Base-by-base conservation (phyloP, 2,797 vertebrate species). In the Sebastes cheni region DNA sequence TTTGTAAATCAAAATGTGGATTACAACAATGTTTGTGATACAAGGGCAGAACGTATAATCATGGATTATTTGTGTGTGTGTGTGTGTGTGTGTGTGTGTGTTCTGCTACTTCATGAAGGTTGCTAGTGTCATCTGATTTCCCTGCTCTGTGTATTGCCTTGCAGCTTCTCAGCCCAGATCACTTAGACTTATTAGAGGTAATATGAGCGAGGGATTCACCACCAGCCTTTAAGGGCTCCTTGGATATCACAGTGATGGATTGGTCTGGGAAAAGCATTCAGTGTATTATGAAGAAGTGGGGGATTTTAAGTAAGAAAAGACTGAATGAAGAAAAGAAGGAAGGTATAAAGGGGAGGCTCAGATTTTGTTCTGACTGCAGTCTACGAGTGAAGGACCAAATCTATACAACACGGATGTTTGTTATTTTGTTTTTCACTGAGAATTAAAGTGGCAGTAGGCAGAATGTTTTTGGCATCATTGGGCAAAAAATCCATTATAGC, bases 141-240 rank as follows among this genome's bases (percentile, higher is more conserved):
- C 62, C 60, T 25, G 27, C 46, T 58, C 64, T 67, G 56, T 54
- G 39, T 29, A 16, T 66, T 59, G 65, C 64, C 67, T 75, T 36
- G 46, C 67, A 29, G 61, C 20, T 74, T 83, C 79, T 65, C 50
- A 27, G 6, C 61, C 54, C 76, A 69, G 56, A 84, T 86, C 32
- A 68, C 56, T 72, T 66, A 27, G 29, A 78, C 61, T 75, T 83
- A 58, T 82, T 67, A 75, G 68, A 68, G 55, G 67, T 79, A 78
- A 82, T 77, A 65, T 62, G 36, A 85, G 66, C 16, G 0, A 69
- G 62, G 71, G 79, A 83, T 81, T 88, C 64, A 75, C 61, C 30
- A 58, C 32, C 39, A 52, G 60, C 22, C 70, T 69, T 55, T 39
- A 56, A 80, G 58, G 39, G 10, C 81, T 81, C 66, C 27, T 36